These are phyloP conservation scores for Stichodactyla mertensii DNA, from an alignment of 64 coral and sea anemone genomes.

Conservation along the genomic window DNA sequence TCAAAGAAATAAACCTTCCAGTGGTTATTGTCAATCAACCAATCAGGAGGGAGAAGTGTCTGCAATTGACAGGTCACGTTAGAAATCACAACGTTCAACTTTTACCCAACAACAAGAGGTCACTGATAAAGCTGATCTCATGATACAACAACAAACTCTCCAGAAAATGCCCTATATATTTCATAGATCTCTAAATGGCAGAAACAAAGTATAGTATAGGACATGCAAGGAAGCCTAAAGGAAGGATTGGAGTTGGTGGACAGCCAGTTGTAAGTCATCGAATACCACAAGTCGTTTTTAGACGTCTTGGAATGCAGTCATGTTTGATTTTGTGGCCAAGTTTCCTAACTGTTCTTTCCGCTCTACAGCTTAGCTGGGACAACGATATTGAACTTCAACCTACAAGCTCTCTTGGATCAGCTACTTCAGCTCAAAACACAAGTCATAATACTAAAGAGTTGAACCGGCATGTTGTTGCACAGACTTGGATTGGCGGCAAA, in stretches of 20 bases:
- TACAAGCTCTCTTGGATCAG: slow-evolving; percentile 58
- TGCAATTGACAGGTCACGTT: slow-evolving; percentile 40
- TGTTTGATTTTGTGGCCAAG: neutral
- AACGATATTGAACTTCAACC: slow-evolving; percentile 72
- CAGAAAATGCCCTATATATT: slow-evolving; percentile 30
- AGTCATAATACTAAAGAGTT: slow-evolving; percentile 16
- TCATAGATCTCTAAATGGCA: slow-evolving; percentile 44
- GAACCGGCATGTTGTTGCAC: slow-evolving; percentile 57
- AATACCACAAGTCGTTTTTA: neutral
- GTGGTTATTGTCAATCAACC: slow-evolving; percentile 21
- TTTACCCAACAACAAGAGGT: neutral
- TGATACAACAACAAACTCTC: slow-evolving; percentile 12
- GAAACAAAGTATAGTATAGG: slow-evolving; percentile 63
- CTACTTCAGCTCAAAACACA: slow-evolving; percentile 79
- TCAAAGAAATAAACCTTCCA: neutral
- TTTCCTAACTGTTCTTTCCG: slow-evolving; percentile 24
- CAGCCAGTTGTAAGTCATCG: slow-evolving; percentile 42
- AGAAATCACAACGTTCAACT: slow-evolving; percentile 2
- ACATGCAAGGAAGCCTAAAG: slow-evolving; percentile 66
- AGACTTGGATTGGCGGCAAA: slow-evolving; percentile 50
- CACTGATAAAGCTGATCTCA: neutral
- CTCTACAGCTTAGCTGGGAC: slow-evolving; percentile 73
- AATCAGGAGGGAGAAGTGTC: slow-evolving; percentile 44
- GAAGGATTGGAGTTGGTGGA: slow-evolving; percentile 56
- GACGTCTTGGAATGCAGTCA: slow-evolving; percentile 29